A percentile compares a stretch with the other conserved stretches of the same genome.
Evolutionary conservation across 2,888 invertebrate genomes (phyloP).

Genomic region (Melolontha melolontha): DNA sequence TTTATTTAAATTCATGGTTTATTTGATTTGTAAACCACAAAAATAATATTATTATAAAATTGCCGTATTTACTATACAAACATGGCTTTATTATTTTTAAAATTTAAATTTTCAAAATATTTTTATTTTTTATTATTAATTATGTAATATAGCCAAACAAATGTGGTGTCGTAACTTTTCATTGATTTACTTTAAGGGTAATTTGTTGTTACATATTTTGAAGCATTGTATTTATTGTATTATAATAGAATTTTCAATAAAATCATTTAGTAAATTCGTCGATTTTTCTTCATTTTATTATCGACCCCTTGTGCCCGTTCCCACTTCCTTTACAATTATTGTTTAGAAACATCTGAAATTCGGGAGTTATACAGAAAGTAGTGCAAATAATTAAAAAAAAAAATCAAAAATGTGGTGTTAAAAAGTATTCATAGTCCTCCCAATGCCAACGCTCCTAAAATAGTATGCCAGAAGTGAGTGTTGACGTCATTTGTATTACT

Average conservation of each 20-base stretch:
- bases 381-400: constrained; percentile 16
- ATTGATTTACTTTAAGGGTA: constrained; percentile 19
- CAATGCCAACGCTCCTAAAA: constrained; percentile 55
- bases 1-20: background rate
- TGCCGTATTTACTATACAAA: constrained; percentile 7
- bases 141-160: no score
- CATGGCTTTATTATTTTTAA: background rate
- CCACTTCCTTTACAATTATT: background rate
- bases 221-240: constrained; percentile 37
- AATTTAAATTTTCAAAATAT: background rate
- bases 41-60: background rate
- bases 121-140: background rate
- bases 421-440: constrained; percentile 42
- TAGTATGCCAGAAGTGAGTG: constrained; percentile 52
- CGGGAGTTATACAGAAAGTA: background rate
- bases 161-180: background rate
- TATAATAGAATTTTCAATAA: constrained; percentile 36
- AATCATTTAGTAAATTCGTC: constrained; percentile 18
- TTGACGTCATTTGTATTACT: constrained; percentile 52
- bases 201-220: constrained; percentile 2
- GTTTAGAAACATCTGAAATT: background rate
- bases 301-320: background rate
- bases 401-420: constrained; percentile 26
- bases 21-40: background rate
- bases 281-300: background rate